Evolutionary conservation across 2,797 vertebrate genomes (phyloP), one percentile per base, ranked within the genome.

Genomic region (Sus cebifrons): DNA sequence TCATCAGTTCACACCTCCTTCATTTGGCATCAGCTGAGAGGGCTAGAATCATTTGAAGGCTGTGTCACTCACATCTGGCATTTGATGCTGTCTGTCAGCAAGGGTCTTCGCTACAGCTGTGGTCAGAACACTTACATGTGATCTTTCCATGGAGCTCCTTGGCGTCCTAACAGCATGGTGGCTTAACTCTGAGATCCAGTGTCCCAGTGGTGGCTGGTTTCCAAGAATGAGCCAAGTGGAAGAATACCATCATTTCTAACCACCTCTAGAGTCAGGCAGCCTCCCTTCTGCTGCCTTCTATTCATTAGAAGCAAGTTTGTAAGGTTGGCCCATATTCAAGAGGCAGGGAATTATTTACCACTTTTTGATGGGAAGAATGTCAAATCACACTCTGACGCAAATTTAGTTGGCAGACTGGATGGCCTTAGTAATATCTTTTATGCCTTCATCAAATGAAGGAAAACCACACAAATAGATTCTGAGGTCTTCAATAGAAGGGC

Each of bases 361-460:
- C 14, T n/a, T 92, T 90, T 73, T 89, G 54, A 49, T 68, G 70
- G 18, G 13, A 88, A 83, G 20, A 95, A 68, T 2, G 77, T 90
- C 54, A 90, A 68, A 73, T 2, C 23, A 32, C 36, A 87, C 8
- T 44, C 29, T 40, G 82, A 84, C 14, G 60, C 14, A 74, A 79
- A 78, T 17, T 70, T 44, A 95, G 25, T 40, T 27, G 75, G 44
- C 8, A 96, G 68, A 86, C 18, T 93, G 14, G 23, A 56, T 92
- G 71, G 12, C 52, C 68, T 96, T 64, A 86, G 70, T 58, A 83
- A 65, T 17, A 86, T 79, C 5, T 74, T 74, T 49, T 65, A 83
- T 40, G 40, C 4, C 21, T 86, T 79, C n/a, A 58, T 89, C 64
- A 68, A 86, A 79, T 78, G 67, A 73, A 93, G n/a, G 49, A 65